Conservation (phyloP, 2,797 vertebrate genomes). For the Ptychobarbus kaznakovi region DNA sequence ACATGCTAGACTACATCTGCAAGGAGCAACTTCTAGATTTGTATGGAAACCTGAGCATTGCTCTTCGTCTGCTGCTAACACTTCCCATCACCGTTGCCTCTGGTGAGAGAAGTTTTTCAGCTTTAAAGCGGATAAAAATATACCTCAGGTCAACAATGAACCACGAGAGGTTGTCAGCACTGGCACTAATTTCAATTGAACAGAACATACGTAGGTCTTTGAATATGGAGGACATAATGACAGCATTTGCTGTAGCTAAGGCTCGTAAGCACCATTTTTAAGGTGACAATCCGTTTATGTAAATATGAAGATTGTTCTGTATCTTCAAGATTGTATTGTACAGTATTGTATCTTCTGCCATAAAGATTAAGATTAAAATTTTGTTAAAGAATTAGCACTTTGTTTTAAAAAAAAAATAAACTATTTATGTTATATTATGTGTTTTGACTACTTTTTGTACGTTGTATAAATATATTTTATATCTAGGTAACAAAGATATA, state of each 20-base stretch:
- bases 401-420: no score
- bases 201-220: background rate
- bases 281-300: no score
- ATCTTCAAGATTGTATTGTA: no score
- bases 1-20: background rate
- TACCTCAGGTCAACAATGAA: background rate
- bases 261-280: background rate
- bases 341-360: no score
- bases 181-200: background rate
- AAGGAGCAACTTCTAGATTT: background rate
- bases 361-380: no score
- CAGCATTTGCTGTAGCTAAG: background rate
- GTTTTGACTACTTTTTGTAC: no score
- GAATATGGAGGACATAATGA: background rate
- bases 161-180: background rate
- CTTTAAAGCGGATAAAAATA: background rate
- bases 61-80: background rate
- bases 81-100: background rate
- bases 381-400: no score
- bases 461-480: no score
- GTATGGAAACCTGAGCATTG: slow-evolving; percentile 1
- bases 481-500: no score
- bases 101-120: no score
- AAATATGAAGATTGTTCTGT: no score
- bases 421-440: no score